Conservation (phyloP, 2,888 invertebrate genomes). For the Dermolepida albohirtum region DNA sequence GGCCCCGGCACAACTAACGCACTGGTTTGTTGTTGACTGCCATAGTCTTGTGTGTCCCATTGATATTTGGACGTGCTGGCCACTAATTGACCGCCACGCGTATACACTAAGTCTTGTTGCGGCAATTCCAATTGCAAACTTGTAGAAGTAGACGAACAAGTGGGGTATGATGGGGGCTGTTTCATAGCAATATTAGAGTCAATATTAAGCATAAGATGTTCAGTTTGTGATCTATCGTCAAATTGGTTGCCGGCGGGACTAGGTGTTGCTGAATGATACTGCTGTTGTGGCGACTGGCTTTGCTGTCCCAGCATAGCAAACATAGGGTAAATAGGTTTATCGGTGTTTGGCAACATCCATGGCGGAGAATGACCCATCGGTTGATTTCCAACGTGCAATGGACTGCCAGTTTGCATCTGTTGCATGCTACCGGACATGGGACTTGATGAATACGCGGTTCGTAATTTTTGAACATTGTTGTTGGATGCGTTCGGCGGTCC, state of each 20-base stretch:
- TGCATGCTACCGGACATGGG: conserved; percentile 65
- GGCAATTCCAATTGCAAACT: conserved; percentile 67
- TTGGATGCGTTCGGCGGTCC: conserved; percentile 55
- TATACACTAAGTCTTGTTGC: conserved; percentile 69
- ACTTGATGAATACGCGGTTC: conserved; percentile 73
- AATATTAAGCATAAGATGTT: conserved; percentile 72
- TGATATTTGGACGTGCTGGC: conserved; percentile 74
- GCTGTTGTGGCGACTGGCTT: conserved; percentile 70
- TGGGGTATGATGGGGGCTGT: conserved; percentile 73
- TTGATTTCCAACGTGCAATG: conserved; percentile 63
- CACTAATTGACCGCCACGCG: conserved; percentile 67
- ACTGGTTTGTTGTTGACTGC: conserved; percentile 66
- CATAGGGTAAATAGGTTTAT: conserved; percentile 75
- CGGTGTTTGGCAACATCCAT: conserved; percentile 79
- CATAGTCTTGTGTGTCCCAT: conserved; percentile 73
- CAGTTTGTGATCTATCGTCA: conserved; percentile 76
- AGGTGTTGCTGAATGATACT: conserved; percentile 65
- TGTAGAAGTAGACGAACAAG: conserved; percentile 66
- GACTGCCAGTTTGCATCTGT: conserved; percentile 59
- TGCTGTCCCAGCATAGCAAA: conserved; percentile 74
- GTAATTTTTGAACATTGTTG: conserved; percentile 57
- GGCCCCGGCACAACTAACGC: conserved; percentile 70
- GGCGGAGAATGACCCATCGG: conserved; percentile 70
- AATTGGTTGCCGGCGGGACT: conserved; percentile 72
- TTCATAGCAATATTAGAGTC: conserved; percentile 71